Conservation (phyloP, 2,113 vertebrate species). For the Aptenodytes forsteri region DNA sequence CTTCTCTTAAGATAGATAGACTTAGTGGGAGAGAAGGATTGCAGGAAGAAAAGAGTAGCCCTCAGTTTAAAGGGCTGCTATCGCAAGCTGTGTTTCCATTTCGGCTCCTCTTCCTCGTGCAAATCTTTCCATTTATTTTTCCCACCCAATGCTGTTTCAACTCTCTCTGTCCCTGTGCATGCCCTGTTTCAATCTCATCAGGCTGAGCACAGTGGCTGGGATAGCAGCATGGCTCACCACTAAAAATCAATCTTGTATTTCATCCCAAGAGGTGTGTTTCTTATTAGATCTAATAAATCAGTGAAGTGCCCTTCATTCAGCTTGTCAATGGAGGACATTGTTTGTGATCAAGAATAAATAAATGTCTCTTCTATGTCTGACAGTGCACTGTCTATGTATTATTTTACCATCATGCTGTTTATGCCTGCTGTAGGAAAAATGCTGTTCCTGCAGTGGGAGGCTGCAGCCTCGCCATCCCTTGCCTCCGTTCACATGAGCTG, state of each 20-base stretch:
- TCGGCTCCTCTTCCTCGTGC: neutral
- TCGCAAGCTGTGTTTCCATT: neutral
- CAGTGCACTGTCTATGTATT: neutral
- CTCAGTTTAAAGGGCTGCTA: neutral
- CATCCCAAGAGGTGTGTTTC: conserved; percentile 63
- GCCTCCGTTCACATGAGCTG: neutral
- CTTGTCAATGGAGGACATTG: conserved; percentile 62
- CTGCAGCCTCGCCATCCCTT: neutral
- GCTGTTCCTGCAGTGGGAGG: neutral
- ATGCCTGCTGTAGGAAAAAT: neutral
- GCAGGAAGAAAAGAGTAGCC: neutral
- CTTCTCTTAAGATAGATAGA: neutral
- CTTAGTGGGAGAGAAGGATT: neutral
- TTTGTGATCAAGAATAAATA: conserved; percentile 69
- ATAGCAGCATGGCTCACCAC: conserved; percentile 8
- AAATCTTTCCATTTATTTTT: neutral
- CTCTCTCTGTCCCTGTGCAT: neutral
- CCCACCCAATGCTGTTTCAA: neutral
- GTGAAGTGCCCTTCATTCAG: conserved; percentile 68
- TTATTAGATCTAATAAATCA: conserved; percentile 73
- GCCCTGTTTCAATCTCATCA: neutral
- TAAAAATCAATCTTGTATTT: conserved; percentile 66
- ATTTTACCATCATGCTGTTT: neutral
- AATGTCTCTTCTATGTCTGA: conserved; percentile 41
- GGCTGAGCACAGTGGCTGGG: neutral